These are phyloP conservation scores for Oopsacas minuta DNA, from an alignment of 37 sponge, comb jelly and placozoan genomes.

Conservation along the genomic window DNA sequence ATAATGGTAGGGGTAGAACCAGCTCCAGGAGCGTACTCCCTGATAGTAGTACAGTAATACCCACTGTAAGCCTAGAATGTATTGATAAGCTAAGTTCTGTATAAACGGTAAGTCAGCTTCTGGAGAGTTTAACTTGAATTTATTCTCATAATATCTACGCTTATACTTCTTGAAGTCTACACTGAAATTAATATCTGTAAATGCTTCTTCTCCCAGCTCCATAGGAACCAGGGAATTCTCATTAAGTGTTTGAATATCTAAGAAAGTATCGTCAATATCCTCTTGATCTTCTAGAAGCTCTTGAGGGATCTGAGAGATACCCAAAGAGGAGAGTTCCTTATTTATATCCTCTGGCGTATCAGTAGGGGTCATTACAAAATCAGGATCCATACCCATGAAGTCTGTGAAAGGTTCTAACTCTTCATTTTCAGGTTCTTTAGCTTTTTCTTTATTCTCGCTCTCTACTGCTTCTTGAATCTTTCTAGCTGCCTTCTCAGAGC, in stretches of 20 bases:
- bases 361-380: not conserved
- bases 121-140: not conserved
- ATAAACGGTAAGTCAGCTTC: conserved; percentile 11
- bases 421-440: not conserved
- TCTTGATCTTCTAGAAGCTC: not conserved
- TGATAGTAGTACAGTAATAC: conserved; percentile 83
- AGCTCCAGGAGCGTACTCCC: conserved; percentile 94
- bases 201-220: not conserved
- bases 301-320: not conserved
- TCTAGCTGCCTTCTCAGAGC: conserved; percentile 6
- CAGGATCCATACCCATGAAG: conserved; percentile 22
- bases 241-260: not conserved
- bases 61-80: conserved; percentile 80
- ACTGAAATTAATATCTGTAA: conserved; percentile 13
- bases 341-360: not conserved
- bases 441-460: conserved; percentile 3
- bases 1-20: conserved; percentile 96
- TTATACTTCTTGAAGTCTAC: conserved; percentile 6
- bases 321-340: conserved; percentile 5
- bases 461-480: not conserved
- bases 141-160: not conserved
- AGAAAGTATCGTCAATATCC: conserved; percentile 5
- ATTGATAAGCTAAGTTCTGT: conserved; percentile 41
- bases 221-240: not conserved
- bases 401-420: conserved; percentile 22